Percentiles rank a stretch among this genome's conserved stretches.
These are phyloP conservation scores for Zoanthus gigantus DNA, from an alignment of 92 coral and sea anemone species.

Conservation along the genomic window DNA sequence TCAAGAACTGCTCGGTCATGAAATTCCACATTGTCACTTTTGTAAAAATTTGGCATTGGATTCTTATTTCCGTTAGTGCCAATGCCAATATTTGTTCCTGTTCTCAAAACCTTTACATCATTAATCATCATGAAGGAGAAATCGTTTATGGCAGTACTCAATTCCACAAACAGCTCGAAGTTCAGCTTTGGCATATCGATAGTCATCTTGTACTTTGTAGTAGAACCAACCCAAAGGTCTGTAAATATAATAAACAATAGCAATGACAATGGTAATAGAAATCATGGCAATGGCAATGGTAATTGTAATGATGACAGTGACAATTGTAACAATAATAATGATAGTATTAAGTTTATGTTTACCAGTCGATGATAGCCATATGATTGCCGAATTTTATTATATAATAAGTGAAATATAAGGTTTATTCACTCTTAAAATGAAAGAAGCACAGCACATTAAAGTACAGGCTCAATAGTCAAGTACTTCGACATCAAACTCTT, in stretches of 20 bases:
- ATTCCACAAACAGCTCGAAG: constrained; percentile 80
- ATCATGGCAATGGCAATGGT: not conserved
- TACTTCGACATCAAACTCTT: too few species aligned
- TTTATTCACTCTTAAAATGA: too few species aligned
- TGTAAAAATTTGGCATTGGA: constrained; percentile 62
- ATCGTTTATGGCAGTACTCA: constrained; percentile 87
- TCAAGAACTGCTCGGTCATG: constrained; percentile 84
- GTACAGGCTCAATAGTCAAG: too few species aligned
- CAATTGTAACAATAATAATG: not conserved
- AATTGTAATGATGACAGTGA: not conserved
- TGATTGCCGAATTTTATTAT: too few species aligned
- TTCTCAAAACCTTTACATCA: constrained; percentile 49
- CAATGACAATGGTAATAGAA: not conserved
- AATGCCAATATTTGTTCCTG: constrained; percentile 58
- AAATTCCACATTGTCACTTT: constrained; percentile 68
- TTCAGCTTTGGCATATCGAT: constrained; percentile 81
- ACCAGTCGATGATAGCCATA: too few species aligned
- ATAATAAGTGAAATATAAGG: too few species aligned
- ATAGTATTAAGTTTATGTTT: not conserved
- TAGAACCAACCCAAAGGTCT: constrained; percentile 74
- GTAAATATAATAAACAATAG: not conserved
- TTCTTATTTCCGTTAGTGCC: constrained; percentile 7
- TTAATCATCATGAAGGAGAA: constrained; percentile 80
- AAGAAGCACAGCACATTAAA: too few species aligned
- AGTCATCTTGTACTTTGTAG: constrained; percentile 75